phyloP scores from a whole-genome alignment of 2,113 vertebrate species.

The Columba janthina region DNA sequence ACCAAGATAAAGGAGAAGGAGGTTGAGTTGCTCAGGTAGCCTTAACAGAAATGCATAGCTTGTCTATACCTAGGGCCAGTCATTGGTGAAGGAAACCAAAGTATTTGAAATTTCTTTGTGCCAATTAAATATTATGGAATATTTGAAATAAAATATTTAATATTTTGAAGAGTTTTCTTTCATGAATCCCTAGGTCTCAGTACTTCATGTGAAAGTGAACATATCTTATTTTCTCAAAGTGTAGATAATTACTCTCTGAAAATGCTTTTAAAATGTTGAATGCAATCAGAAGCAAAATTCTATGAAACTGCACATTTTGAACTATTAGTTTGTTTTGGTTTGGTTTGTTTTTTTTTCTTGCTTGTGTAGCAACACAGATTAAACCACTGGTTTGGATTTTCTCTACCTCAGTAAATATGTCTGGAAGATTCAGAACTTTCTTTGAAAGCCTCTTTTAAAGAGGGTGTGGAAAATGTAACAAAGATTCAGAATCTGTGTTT shows the following conservation, averaged over 20 bases:
- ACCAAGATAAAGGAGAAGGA: neutral
- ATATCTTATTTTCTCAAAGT: neutral
- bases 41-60: neutral
- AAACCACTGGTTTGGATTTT: neutral
- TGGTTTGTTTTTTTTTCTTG: neutral
- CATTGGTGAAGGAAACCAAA: neutral
- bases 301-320: neutral
- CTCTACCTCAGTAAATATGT: neutral
- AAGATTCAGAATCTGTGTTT: neutral
- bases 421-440: neutral
- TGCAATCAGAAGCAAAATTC: neutral
- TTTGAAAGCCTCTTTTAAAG: neutral
- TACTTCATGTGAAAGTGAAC: neutral
- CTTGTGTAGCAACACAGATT: neutral
- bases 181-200: neutral
- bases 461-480: neutral
- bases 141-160: neutral
- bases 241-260: neutral
- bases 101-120: neutral
- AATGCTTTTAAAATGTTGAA: neutral
- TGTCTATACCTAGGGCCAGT: neutral
- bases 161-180: neutral
- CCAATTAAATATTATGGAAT: neutral
- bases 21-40: neutral
- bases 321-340: neutral